Conservation (phyloP, 1,140 invertebrate genomes). For the Wiebesia pumilae region DNA sequence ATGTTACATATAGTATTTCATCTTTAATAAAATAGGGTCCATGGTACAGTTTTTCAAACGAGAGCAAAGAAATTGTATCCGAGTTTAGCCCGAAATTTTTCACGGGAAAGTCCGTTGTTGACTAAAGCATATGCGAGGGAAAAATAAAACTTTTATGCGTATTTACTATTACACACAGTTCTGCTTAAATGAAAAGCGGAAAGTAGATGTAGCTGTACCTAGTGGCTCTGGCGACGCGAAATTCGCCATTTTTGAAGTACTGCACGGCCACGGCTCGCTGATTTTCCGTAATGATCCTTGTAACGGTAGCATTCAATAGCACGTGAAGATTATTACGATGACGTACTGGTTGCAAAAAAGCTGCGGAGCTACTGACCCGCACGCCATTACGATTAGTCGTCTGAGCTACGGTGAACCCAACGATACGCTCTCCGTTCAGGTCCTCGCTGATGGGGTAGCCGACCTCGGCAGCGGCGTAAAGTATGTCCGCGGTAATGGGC, state of each 20-base stretch:
- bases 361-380: conserved; percentile 80
- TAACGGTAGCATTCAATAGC: conserved; percentile 80
- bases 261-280: conserved; percentile 78
- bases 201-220: conserved; percentile 58
- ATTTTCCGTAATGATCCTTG: conserved; percentile 78
- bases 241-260: conserved; percentile 64
- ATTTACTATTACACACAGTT: too few relatives aligned
- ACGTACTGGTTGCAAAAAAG: conserved; percentile 79
- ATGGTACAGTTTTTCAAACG: too few relatives aligned
- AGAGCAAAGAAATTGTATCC: too few relatives aligned
- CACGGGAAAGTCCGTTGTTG: too few relatives aligned
- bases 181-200: too few relatives aligned
- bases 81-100: too few relatives aligned
- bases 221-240: conserved; percentile 52
- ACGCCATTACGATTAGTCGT: conserved; percentile 78
- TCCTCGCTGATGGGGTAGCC: conserved; percentile 77
- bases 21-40: too few relatives aligned
- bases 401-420: conserved; percentile 75
- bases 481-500: conserved; percentile 73
- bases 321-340: conserved; percentile 83
- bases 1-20: too few relatives aligned
- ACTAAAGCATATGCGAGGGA: too few relatives aligned
- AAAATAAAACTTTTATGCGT: too few relatives aligned
- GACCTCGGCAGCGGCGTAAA: conserved; percentile 76
- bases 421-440: conserved; percentile 74